A percentile compares a stretch with the other conserved stretches of the same genome.
Evolutionary conservation across 1,140 invertebrate genomes (phyloP).

Genomic region (Potamilus streckersoni): DNA sequence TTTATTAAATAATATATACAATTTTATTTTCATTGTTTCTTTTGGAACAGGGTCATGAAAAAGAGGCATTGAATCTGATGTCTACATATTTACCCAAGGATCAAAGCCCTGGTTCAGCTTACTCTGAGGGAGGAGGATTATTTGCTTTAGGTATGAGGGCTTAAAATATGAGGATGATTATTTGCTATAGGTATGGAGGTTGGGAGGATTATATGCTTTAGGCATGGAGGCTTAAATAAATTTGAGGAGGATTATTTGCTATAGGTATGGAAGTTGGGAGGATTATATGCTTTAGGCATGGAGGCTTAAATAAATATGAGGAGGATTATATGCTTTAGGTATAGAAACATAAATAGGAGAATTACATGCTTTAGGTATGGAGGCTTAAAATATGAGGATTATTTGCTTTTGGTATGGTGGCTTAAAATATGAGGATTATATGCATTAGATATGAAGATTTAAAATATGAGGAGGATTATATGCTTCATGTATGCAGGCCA

Average conservation of each 20-base stretch:
- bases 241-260: no score
- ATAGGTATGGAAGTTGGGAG: no score
- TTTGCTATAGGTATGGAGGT: constrained; percentile 83
- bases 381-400: neutral
- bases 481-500: no score
- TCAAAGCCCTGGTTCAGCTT: constrained; percentile 85
- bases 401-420: no score
- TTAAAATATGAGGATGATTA: constrained; percentile 70
- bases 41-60: constrained; percentile 72
- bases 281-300: neutral
- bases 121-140: constrained; percentile 97
- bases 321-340: neutral
- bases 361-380: no score
- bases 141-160: constrained; percentile 84
- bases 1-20: neutral
- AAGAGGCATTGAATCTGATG: constrained; percentile 88
- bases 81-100: constrained; percentile 98
- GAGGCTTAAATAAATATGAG: no score
- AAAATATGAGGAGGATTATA: neutral
- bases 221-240: no score
- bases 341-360: neutral
- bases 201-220: no score
- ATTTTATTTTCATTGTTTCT: constrained; percentile 5
- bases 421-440: no score
- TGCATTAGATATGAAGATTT: neutral